Evolutionary conservation across 2,113 vertebrate species (phyloP), one percentile per base, ranked within the genome.

Genomic region (Hippocampus barbouri): DNA sequence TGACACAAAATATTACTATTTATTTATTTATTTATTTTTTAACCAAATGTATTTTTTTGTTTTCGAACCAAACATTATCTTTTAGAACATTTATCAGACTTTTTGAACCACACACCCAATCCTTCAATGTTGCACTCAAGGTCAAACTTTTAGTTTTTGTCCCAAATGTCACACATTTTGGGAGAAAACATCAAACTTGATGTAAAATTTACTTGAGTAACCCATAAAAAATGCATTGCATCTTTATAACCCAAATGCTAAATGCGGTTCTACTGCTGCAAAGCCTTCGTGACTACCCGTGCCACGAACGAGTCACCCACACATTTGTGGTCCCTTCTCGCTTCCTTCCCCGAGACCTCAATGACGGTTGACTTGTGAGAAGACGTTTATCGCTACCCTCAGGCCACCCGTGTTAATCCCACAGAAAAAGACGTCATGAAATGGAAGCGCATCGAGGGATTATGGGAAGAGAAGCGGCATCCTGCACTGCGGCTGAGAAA

Each of bases 401-500:
- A 51, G 84, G 85, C 75, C 78, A 74, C 49, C 68, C 2, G 23
- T 79, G 81, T 80, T 90, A 88, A 89, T 90, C 89, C 86, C 75
- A 4, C 4, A 57, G 67, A 82, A 86, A 82, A 84, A 85, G 80
- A 85, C 85, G 83, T 80, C 83, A 88, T 88, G 85, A 89, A 89
- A 88, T 79, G 68, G 83, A 78, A 79, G 76, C 76, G 82, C 74
- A 80, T 78, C 75, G 64, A 81, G 66, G 86, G 87, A 89, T 91
- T 88, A 91, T 81, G 83, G 74, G 74, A 73, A 86, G 81, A 85
- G 82, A 80, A 74, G 79, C 63, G 73, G 83, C 83, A 80, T 84
- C 78, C 83, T 82, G 79, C 81, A 72, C 83, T 82, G 72, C 68
- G 61, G 73, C 79, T 80, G 23, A 49, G 41, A 66, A 47, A 16